phyloP scores from a whole-genome alignment of 2,113 vertebrate genomes.

The Taurulus bubalis region DNA sequence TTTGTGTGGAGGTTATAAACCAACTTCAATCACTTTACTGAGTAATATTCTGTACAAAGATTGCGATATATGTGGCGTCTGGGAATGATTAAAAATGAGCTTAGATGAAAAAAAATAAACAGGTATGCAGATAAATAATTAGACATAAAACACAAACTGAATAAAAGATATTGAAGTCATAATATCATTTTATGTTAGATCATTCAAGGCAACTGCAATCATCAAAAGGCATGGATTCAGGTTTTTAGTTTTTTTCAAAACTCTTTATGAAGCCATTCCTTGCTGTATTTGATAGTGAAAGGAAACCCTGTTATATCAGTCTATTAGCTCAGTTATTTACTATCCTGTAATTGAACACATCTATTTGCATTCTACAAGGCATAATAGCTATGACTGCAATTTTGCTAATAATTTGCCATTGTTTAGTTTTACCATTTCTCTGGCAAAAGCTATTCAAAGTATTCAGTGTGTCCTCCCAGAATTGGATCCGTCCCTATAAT shows the following conservation, averaged over 20 bases:
- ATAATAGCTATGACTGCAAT: not conserved
- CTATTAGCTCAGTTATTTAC: not conserved
- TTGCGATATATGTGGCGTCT: not conserved
- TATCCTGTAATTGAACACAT: not conserved
- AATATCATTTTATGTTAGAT: constrained; percentile 8
- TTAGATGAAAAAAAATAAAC: constrained; percentile 2
- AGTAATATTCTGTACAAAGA: constrained; percentile 25
- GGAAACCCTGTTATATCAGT: not conserved
- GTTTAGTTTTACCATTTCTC: not conserved
- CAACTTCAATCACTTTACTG: constrained; percentile 22
- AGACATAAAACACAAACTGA: not conserved
- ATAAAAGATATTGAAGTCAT: constrained; percentile 15
- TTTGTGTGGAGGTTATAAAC: constrained; percentile 24
- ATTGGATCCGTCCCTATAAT: not conserved
- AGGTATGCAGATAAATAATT: constrained; percentile 25
- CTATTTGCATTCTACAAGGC: not conserved
- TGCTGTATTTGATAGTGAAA: not conserved
- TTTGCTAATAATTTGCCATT: not conserved
- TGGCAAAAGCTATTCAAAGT: not conserved
- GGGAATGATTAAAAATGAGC: constrained; percentile 11
- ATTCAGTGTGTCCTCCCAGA: not conserved
- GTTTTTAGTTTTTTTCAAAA: not conserved
- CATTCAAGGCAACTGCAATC: constrained; percentile 2
- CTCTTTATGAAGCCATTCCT: not conserved
- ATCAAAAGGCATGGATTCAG: not conserved